Base-by-base conservation (phyloP, 37 sponge, comb jelly and placozoan species). In the Beroe ovata region DNA sequence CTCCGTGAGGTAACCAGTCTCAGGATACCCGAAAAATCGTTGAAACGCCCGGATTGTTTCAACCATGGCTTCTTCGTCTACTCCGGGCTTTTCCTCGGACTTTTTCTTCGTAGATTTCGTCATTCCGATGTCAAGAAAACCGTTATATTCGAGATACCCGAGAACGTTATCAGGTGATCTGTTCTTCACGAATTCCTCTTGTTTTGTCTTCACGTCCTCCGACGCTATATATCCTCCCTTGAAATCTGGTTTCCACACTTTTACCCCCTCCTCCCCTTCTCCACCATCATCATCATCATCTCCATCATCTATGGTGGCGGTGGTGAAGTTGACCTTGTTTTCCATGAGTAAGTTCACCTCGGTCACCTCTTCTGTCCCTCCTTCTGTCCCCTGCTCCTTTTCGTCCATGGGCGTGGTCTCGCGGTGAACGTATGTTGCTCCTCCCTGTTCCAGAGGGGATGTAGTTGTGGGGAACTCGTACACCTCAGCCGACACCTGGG, bases 31-130 rank as follows among this genome's bases (percentile, higher is more conserved):
- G 69, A 34, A 34, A 33, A 66, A 66, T 33, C 30, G 25, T 16
- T 66, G 69, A 18, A 66, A 66, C 34, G 69, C 69, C 35, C 34
- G 29, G 33, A 66, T 30, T 30, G 69, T 66, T 18, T 66, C 69
- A 14, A 66, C 30, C 69, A 66, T 66, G 8, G 69, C 69, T 34
- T 66, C 32, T 18, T 66, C 69, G 36, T 66, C 69, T 37, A 66
- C 36, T 34, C 16, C 16, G 34, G 25, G 32, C 2, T 8, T 8
- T 4, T 19, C 3, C 3, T 29, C 69, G 16, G 69, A 26, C 3
- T 34, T 14, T 1, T 11, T 30, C 4, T 33, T 33, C 1, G 29
- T 16, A 66, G 11, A 34, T 18, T 66, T 66, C 16, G 25, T 66
- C 2, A 66, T 37, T 2, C 69, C 69, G 18, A 66, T 30, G 69